phyloP scores from a whole-genome alignment of 2,888 invertebrate species.

The Apodemia mormo region DNA sequence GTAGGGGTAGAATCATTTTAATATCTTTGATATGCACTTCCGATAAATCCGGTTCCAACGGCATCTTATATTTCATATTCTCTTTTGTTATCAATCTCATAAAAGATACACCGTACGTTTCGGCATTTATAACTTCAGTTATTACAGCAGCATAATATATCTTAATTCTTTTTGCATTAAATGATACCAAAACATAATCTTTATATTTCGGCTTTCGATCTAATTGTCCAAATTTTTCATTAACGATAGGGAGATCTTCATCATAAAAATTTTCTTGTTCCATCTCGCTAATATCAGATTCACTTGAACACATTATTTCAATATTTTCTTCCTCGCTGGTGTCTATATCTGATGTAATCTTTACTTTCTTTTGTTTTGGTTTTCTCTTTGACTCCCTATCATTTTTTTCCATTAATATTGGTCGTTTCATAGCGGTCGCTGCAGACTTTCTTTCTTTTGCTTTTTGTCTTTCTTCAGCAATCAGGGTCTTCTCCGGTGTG shows the following conservation, averaged over 20 bases:
- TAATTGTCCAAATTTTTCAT: no score
- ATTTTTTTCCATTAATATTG: slow-evolving; percentile 1
- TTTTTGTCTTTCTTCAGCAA: slow-evolving; percentile 11
- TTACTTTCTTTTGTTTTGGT: background rate
- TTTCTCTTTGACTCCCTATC: background rate
- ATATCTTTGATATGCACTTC: background rate
- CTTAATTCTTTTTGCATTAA: slow-evolving; percentile 6
- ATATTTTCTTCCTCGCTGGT: background rate
- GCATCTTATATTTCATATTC: background rate
- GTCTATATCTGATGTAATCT: background rate
- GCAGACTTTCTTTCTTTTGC: slow-evolving; percentile 12
- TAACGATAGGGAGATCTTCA: no score
- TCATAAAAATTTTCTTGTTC: background rate
- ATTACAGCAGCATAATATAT: background rate
- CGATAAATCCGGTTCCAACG: background rate
- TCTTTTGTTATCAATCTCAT: slow-evolving; percentile 7
- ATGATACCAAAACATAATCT: slow-evolving; percentile 9
- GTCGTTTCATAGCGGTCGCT: background rate
- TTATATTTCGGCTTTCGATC: no score
- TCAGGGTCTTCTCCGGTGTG: slow-evolving; percentile 10
- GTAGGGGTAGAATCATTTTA: background rate
- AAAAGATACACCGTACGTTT: background rate
- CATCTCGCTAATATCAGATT: no score
- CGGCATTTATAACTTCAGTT: background rate
- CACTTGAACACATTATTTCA: no score